These are phyloP conservation scores for Solenopsis invicta DNA, from an alignment of 1,140 invertebrate genomes.

Conservation along the genomic window DNA sequence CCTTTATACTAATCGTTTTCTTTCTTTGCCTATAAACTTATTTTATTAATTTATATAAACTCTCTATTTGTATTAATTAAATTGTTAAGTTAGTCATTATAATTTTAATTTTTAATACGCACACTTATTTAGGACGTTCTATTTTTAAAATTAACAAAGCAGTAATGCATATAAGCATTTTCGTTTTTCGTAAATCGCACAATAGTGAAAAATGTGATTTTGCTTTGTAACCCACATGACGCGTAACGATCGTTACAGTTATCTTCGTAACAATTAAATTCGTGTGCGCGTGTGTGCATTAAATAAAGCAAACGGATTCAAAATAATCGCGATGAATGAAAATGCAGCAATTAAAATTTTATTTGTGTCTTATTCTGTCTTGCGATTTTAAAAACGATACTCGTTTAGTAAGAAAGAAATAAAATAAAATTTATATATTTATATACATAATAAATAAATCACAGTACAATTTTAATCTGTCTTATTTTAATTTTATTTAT, in stretches of 20 bases:
- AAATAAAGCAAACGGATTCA: not conserved
- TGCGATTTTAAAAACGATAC: not conserved
- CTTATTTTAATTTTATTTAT: too few relatives aligned
- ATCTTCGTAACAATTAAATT: slow-evolving; percentile 31
- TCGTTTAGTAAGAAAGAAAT: not conserved
- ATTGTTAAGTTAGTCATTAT: too few relatives aligned
- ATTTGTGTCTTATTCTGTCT: not conserved
- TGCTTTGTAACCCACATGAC: too few relatives aligned
- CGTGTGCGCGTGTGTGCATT: not conserved
- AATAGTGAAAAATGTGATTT: not conserved
- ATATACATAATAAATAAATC: too few relatives aligned
- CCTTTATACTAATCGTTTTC: not conserved
- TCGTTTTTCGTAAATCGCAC: not conserved
- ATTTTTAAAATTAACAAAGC: too few relatives aligned
- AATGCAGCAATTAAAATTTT: not conserved
- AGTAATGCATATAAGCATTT: too few relatives aligned
- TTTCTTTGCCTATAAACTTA: not conserved
- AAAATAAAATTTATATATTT: not conserved
- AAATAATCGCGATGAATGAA: not conserved
- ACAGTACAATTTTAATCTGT: too few relatives aligned
- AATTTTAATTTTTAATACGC: too few relatives aligned
- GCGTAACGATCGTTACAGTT: slow-evolving; percentile 4
- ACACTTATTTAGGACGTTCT: too few relatives aligned
- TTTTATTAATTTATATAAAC: not conserved
- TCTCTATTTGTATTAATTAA: too few relatives aligned